Base-by-base conservation (phyloP, 2,888 invertebrate genomes). In the Copidosoma aretas region DNA sequence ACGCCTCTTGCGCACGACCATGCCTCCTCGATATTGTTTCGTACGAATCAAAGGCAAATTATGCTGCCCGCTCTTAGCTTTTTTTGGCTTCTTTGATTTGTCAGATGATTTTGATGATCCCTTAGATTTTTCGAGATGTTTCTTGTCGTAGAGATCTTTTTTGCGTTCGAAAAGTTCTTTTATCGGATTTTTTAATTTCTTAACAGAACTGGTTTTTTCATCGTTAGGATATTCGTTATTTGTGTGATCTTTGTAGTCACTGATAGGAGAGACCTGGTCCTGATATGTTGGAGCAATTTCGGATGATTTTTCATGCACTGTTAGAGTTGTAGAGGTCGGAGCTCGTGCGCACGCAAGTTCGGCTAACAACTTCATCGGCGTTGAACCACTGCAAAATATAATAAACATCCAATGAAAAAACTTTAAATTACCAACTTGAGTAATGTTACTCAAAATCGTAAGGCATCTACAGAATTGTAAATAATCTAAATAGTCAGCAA, bases 271-370 rank as follows among this genome's bases (percentile, higher is more conserved):
- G 1, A 19, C 61, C 53, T 17, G 22, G 19, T 56, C 49, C 0
- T 62, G 21, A 10, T 53, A 39, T 21, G 22, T 60, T 10, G 65
- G 56, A 1, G 61, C 51, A 8, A 63, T 12, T 49, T 71, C 71
- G 0, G 41, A 10, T 1, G 64, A 21, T 15, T 60, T 63, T 32
- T 70, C 66, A 1, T 66, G 43, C 0, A 66, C 41, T 2, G 56
- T 58, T 54, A 74, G 68, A 15, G 74, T 72, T 17, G 79, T 83
- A 1, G 81, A 77, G 0, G 81, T 78, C 17, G 83, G 83, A 0
- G 80, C 84, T 64, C 82, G 79, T 1, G 83, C 84, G 59, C 84
- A 83, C 0, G 84, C 84, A 19, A 84, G 68, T 71, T 84, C 83
- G 1, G 83, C 83, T 22, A 84, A 69, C 1, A 84, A 80, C 64